Evolutionary conservation across 2,797 vertebrate species (phyloP).

Genomic region (Serranus cabrilla): DNA sequence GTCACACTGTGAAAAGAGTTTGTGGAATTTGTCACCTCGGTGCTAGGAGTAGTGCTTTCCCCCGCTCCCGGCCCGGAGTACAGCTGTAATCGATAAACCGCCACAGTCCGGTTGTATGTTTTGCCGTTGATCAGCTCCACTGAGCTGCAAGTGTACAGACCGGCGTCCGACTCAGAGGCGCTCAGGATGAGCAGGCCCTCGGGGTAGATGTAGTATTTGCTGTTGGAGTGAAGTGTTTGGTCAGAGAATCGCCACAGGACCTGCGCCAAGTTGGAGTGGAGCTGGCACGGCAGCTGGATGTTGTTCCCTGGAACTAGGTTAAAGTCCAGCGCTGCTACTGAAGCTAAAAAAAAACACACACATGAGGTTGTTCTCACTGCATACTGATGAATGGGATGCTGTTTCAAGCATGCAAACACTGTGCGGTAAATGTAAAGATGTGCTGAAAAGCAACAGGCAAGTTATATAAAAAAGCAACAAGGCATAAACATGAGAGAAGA

Average conservation of each 20-base stretch:
- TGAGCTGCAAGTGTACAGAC: conserved; percentile 80
- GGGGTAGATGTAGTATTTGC: conserved; percentile 79
- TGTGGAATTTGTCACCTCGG: conserved; percentile 40
- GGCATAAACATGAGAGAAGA: conserved; percentile 47
- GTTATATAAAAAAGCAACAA: conserved; percentile 54
- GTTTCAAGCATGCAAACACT: not conserved
- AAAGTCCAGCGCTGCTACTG: conserved; percentile 53
- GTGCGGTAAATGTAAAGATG: not conserved
- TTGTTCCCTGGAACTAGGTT: conserved; percentile 78
- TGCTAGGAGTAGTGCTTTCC: conserved; percentile 27
- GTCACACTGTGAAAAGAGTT: conserved; percentile 7
- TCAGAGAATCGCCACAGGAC: conserved; percentile 79
- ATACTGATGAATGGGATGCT: conserved; percentile 1
- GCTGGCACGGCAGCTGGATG: conserved; percentile 75
- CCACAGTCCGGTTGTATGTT: conserved; percentile 67
- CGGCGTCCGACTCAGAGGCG: conserved; percentile 54
- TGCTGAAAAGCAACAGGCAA: conserved; percentile 51
- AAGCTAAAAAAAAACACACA: conserved; percentile 68
- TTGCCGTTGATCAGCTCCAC: conserved; percentile 75
- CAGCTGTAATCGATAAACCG: conserved; percentile 71
- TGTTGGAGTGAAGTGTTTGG: conserved; percentile 67
- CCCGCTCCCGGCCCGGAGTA: not conserved
- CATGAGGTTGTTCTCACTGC: conserved; percentile 6
- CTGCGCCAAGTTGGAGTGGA: conserved; percentile 83
- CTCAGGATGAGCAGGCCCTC: conserved; percentile 80